A percentile compares a stretch with the other conserved stretches of the same genome.
Evolutionary conservation across 2,797 vertebrate genomes (phyloP).

Genomic region (Lepidocolaptes lacrymiger): DNA sequence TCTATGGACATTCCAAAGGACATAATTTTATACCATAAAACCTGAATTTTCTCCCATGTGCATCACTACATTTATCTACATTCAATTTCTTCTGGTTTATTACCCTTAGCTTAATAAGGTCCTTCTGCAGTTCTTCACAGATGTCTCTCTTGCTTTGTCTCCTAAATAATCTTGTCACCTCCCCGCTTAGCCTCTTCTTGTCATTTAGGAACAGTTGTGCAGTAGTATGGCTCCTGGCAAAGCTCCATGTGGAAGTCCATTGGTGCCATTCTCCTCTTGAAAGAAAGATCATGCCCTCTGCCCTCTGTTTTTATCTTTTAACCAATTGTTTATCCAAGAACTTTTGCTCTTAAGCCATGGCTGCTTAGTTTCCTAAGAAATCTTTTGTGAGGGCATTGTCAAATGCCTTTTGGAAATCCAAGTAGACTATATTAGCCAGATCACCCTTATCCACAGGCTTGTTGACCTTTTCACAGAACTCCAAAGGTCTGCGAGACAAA

Average conservation of each 20-base stretch:
- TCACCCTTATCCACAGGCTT: constrained; percentile 33
- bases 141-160: not conserved
- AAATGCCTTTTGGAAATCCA: not conserved
- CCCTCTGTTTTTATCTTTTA: constrained; percentile 15
- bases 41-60: not conserved
- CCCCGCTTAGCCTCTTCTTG: not conserved
- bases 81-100: constrained; percentile 10
- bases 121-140: not conserved
- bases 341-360: not conserved
- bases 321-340: constrained; percentile 29
- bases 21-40: not conserved
- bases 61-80: not conserved
- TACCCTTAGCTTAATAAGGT: not conserved
- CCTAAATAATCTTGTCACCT: not conserved
- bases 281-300: not conserved
- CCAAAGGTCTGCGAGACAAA: not conserved
- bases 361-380: constrained; percentile 20
- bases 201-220: not conserved
- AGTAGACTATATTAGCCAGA: constrained; percentile 7
- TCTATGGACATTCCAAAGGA: not conserved
- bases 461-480: constrained; percentile 43
- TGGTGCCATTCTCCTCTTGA: not conserved
- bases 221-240: not conserved
- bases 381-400: constrained; percentile 25
- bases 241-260: not conserved